phyloP scores from a whole-genome alignment of 2,888 invertebrate genomes.

The Eudasyphora cyanicolor region DNA sequence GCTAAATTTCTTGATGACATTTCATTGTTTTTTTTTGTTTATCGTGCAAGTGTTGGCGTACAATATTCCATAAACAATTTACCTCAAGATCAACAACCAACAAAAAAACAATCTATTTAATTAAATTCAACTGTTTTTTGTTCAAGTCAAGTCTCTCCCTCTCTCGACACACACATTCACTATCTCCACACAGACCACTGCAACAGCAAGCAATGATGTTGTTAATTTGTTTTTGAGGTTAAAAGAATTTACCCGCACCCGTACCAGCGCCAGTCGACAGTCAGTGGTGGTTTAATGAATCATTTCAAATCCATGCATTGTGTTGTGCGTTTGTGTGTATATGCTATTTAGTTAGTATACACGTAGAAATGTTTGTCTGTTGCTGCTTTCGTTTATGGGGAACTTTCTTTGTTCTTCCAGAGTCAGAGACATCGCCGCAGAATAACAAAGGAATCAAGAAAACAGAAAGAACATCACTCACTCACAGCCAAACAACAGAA shows the following conservation, averaged over 20 bases:
- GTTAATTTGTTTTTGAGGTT: conserved; percentile 55
- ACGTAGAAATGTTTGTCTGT: conserved; percentile 21
- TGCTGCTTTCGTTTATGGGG: conserved; percentile 7
- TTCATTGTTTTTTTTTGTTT: conserved; percentile 10
- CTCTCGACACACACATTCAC: conserved; percentile 1
- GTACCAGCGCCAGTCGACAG: background rate
- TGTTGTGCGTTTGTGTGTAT: conserved; percentile 29
- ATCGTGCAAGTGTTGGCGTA: background rate
- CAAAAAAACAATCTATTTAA: conserved; percentile 17
- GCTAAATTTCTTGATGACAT: conserved; percentile 24
- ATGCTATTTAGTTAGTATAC: background rate
- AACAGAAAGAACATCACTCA: conserved; percentile 12
- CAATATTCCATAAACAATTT: conserved; percentile 27
- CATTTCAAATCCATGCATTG: conserved; percentile 54
- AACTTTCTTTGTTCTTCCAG: conserved; percentile 65
- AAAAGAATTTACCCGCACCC: conserved; percentile 49
- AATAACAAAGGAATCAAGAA: conserved; percentile 23
- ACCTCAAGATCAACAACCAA: conserved; percentile 38
- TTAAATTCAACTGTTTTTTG: conserved; percentile 9
- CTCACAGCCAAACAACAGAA: background rate
- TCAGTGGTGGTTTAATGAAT: conserved; percentile 56
- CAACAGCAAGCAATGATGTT: conserved; percentile 12
- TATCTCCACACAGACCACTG: background rate
- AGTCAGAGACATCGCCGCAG: too few species aligned
- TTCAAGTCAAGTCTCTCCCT: too few species aligned